Evolutionary conservation across 2,113 vertebrate species (phyloP).

Genomic region (Urocynchramus pylzowi): DNA sequence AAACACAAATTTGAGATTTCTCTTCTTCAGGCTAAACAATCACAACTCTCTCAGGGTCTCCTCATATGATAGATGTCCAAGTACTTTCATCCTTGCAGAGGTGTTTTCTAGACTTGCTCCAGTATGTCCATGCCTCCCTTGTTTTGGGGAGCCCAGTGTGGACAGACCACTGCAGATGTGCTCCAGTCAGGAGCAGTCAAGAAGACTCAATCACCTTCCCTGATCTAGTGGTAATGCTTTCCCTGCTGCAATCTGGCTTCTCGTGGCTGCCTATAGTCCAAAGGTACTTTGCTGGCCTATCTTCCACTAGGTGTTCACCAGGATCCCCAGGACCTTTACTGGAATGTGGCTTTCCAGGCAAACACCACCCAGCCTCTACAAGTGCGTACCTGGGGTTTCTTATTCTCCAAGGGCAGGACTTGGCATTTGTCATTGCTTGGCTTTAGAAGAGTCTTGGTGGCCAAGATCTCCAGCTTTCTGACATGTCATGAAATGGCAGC

Average conservation of each 20-base stretch:
- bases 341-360: background rate
- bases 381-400: background rate
- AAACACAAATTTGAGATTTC: background rate
- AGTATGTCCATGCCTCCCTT: background rate
- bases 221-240: accelerated
- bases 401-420: background rate
- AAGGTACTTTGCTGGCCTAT: background rate
- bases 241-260: background rate
- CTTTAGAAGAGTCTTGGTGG: background rate
- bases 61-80: background rate
- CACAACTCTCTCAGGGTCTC: background rate
- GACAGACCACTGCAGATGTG: background rate
- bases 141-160: background rate
- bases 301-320: background rate
- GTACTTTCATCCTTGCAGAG: background rate
- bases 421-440: background rate
- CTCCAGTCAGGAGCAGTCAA: background rate
- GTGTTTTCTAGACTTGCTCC: background rate
- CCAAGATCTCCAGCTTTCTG: background rate
- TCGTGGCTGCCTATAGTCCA: background rate
- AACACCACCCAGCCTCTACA: background rate
- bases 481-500: background rate
- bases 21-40: background rate
- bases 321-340: background rate
- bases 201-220: background rate